A percentile compares a stretch with the other conserved stretches of the same genome.
Evolutionary conservation across 2,113 vertebrate species (phyloP).

Genomic region (Peromyscus californicus): DNA sequence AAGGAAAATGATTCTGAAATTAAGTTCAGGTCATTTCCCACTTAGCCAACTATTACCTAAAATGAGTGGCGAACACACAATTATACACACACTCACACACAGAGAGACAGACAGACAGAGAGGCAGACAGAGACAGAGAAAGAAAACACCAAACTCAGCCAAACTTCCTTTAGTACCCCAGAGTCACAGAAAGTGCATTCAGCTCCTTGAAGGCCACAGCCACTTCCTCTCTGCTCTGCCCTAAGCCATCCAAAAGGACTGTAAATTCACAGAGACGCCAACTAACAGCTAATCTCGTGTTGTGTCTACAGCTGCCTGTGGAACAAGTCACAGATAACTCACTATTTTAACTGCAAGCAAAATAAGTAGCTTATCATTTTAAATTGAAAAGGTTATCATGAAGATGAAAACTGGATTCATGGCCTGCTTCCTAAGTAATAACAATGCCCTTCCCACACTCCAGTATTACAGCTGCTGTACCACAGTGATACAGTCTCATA

Average conservation of each 20-base stretch:
- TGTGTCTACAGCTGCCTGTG: conserved; percentile 4
- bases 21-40: conserved; percentile 9
- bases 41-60: conserved; percentile 5
- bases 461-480: too few relatives aligned
- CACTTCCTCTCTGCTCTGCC: conserved; percentile 35
- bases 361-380: conserved; percentile 60
- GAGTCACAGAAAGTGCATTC: background rate
- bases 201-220: background rate
- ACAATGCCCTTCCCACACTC: background rate
- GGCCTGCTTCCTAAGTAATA: conserved; percentile 14
- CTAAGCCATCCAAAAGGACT: conserved; percentile 34
- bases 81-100: background rate
- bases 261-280: conserved; percentile 19
- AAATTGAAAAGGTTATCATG: conserved; percentile 35
- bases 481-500: background rate
- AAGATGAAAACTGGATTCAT: conserved; percentile 48
- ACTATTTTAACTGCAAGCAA: conserved; percentile 60
- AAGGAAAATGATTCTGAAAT: background rate
- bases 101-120: background rate
- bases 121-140: background rate
- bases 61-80: background rate
- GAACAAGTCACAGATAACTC: conserved; percentile 9
- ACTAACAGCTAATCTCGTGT: conserved; percentile 7
- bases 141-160: background rate
- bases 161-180: background rate